Evolutionary conservation across 2,888 invertebrate species (phyloP), one percentile per base, ranked within the genome.

Genomic region (Odontocerum albicorne): DNA sequence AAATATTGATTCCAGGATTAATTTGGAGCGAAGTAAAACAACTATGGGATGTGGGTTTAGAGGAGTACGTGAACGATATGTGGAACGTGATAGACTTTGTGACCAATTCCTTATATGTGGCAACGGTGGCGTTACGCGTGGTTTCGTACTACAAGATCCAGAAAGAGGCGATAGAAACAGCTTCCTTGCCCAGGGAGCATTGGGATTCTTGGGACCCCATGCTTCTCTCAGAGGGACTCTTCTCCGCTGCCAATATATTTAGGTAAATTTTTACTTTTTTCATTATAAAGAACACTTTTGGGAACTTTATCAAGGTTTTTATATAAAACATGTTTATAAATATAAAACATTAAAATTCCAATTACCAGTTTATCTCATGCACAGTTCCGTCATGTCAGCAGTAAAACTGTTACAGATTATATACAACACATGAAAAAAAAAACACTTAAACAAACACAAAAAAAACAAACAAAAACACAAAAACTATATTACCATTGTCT

Each of bases 1-100:
- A n/a, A n/a, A n/a, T n/a, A n/a, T 19, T 42, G 32, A 10, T 35
- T 46, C 21, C 69, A 92, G 96, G 97, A 52, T 78, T 97, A 65
- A 96, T 98, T 68, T 99, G 98, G 98, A 94, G 95, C 66, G 98
- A 99, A 77, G 95, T 98, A 65, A 99, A 98, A 72, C 97, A 98
- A 72, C 79, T 99, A 57, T 98, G 97, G 97, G 96, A 96, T 72
- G 93, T 96, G 65, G 98, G 98, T 0, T 79, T 97, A 55, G 90
- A 94, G 67, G 96, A 97, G 70, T 99, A 98, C 76, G 88, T 93
- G 55, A 89, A 95, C 68, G 97, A 99, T 73, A 96, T 98, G 96
- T 98, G 98, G 98, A 98, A 99, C 74, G 96, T 98, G 57, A 92
- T 98, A 65, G 98, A 98, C 77, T 98, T 98, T 73, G 93, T 97